Evolutionary conservation across 1,140 invertebrate species (phyloP).

Genomic region (Thrips palmi): DNA sequence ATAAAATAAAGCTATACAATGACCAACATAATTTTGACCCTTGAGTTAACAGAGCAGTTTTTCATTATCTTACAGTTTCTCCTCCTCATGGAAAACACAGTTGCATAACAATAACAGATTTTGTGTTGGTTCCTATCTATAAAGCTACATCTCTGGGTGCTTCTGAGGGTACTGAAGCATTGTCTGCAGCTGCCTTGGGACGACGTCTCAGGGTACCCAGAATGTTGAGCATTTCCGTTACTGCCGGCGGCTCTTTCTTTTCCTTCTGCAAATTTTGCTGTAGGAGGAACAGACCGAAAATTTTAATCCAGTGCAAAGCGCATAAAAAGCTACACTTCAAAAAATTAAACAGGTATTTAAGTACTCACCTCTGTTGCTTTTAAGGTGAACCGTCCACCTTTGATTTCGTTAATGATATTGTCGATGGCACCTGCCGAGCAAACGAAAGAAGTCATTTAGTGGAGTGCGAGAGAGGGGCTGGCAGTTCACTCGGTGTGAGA

Average conservation of each 20-base stretch:
- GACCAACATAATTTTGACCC: no score
- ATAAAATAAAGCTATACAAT: no score
- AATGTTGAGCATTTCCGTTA: slow-evolving; percentile 51
- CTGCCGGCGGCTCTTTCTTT: slow-evolving; percentile 38
- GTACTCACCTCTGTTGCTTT: slow-evolving; percentile 37
- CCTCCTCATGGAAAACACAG: no score
- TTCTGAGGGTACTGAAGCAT: no score
- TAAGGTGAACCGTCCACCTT: slow-evolving; percentile 50
- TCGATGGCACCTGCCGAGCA: slow-evolving; percentile 36
- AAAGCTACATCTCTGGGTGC: no score
- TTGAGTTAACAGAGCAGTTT: no score
- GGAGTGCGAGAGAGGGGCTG: slow-evolving; percentile 5
- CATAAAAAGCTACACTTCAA: slow-evolving; percentile 3
- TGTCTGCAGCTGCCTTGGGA: slow-evolving; percentile 18
- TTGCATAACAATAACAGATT: no score
- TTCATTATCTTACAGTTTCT: no score
- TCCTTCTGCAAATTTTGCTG: slow-evolving; percentile 26
- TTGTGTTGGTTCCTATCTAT: no score
- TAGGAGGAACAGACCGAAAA: slow-evolving; percentile 8
- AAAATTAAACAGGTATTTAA: slow-evolving; percentile 6
- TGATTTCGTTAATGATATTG: slow-evolving; percentile 54
- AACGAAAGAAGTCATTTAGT: slow-evolving; percentile 8
- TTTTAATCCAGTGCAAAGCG: slow-evolving; percentile 2
- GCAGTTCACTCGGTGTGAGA: neutral
- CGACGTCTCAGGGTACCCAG: slow-evolving; percentile 43